Base-by-base conservation (phyloP, 2,888 invertebrate genomes). In the Pristionchus mayeri region DNA sequence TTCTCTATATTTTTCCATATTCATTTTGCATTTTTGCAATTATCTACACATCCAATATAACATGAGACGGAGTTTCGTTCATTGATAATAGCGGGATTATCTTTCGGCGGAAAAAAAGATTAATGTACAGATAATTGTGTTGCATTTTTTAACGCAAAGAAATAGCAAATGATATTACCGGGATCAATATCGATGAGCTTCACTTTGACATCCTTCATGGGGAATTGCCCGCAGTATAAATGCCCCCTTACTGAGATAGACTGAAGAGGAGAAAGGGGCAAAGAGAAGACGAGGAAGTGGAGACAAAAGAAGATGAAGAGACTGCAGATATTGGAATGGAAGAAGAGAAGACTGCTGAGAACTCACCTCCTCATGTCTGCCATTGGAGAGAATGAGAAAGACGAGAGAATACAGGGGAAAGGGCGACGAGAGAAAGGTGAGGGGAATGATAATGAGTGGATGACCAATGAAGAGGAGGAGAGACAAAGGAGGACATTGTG, bases 101-200 rank as follows among this genome's bases (percentile, higher is more conserved):
- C n/a, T n/a, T n/a, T n/a, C n/a, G n/a, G n/a, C n/a, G n/a, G n/a
- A n/a, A n/a, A n/a, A n/a, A n/a, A n/a, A n/a, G n/a, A n/a, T n/a
- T n/a, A n/a, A n/a, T n/a, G n/a, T n/a, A n/a, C n/a, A n/a, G n/a
- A n/a, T n/a, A n/a, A n/a, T n/a, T n/a, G n/a, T n/a, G n/a, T n/a
- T n/a, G n/a, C n/a, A n/a, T n/a, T n/a, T n/a, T 9, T 54, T 24
- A 24, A 21, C 2, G 9, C 21, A 54, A 24, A 21, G n/a, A 54
- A 1, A 54, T 16, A 24, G 24, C n/a, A n/a, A 16, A 54, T 24
- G n/a, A 0, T 21, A 54, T 24, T 27, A 82, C 82, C 37, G 11
- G 52, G 27, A 67, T 82, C 82, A 34, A 82, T 44, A 82, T 82
- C 82, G 44, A 82, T 82, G 9, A 82, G 82, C 50, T 82, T 82